Evolutionary conservation across 2,797 vertebrate species (phyloP), one percentile per base, ranked within the genome.

Genomic region (Sardinella longiceps): DNA sequence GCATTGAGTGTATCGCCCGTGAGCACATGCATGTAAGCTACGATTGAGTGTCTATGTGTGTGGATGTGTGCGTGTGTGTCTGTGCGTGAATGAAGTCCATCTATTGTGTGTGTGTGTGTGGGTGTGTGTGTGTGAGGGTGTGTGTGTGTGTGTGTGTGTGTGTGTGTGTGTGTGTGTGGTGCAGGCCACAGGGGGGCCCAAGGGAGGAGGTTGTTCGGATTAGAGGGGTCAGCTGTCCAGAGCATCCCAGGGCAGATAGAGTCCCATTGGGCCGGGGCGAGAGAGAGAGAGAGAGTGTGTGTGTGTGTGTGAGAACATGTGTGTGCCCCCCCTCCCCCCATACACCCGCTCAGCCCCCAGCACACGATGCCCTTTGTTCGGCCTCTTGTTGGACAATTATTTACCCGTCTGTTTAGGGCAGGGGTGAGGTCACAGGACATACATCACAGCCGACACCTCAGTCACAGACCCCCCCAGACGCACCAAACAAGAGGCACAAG

Each of bases 331-430:
- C 53, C 6, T 18, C 58, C 33, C 15, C 80, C 23, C 7, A 28
- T 12, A 28, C 6, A 30, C 12, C 66, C 18, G 1, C 66, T 5
- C 30, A 5, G 3, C 80, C 43, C 7, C 9, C n/a, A 30, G 88
- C 91, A 93, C 88, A 88, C 91, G 85, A 91, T 88, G 89, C 93
- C 94, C 33, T 94, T 96, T 96, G 95, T 95, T 91, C 86, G 25
- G 83, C 58, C 80, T 85, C 92, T 93, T 94, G 92, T 95, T 96
- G 93, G 92, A 95, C 94, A 95, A 93, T 95, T 93, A 94, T 96
- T 96, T 95, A 95, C 95, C 95, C 89, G 91, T 92, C 91, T 84
- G 86, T 89, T 90, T 88, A 84, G 92, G 90, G 89, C 86, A 12
- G 80, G 90, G 92, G 84, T 82, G 90, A 92, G 92, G 93, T 94